Evolutionary conservation across 2,113 vertebrate genomes (phyloP), one percentile per base, ranked within the genome.

Genomic region (Myocastor coypus): DNA sequence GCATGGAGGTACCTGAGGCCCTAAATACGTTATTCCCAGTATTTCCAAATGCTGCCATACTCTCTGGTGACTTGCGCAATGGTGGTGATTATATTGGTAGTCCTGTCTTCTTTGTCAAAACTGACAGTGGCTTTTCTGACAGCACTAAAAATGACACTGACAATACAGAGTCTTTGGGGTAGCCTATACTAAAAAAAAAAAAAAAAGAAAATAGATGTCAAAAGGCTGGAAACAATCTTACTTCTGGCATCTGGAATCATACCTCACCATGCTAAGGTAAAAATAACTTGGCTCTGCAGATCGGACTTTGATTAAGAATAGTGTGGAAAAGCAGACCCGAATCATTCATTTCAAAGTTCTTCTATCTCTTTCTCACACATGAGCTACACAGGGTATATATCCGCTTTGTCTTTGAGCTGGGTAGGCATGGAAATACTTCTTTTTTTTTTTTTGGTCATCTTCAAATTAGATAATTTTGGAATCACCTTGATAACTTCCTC

Each of bases 121-220:
- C 73, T 91, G 42, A 68, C 66, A 86, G 28, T 95, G 57, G 63
- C 34, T 69, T 96, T 95, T 89, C 46, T 87, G 83, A 96, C 64
- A 92, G 34, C n/a, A 92, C 40, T 63, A 85, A 96, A 96, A 97
- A 68, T 93, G 94, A 96, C 64, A 71, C 20, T 94, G 83, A 93
- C 80, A 94, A 75, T 81, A 78, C 30, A 64, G 83, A 81, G 81
- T 89, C 81, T 50, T 97, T 95, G 78, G 87, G 75, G 32, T 93
- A 52, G 37, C 78, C 61, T 40, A 78, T 11, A 10, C 57, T 19
- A 17, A n/a, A n/a, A n/a, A n/a, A n/a, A n/a, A n/a, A n/a, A n/a
- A n/a, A n/a, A n/a, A n/a, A n/a, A 84, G 42, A 89, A 95, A 96
- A 96, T 73, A 97, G 95, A 96, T 92, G 91, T 84, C 46, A 91